phyloP scores from a whole-genome alignment of 1,140 invertebrate genomes.

The Oedothorax gibbosus region DNA sequence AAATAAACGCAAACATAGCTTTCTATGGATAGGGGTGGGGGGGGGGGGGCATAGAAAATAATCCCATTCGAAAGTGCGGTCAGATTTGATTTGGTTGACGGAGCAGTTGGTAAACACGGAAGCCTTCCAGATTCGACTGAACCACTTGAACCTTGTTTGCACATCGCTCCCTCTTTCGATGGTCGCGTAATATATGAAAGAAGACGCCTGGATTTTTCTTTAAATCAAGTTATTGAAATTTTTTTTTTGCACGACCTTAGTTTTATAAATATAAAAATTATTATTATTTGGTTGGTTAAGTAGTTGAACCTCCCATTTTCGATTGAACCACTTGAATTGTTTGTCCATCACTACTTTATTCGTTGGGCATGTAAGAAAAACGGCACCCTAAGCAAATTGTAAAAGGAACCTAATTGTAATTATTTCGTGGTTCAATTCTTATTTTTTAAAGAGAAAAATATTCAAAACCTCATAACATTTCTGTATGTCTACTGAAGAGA shows the following conservation, averaged over 20 bases:
- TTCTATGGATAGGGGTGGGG: neutral
- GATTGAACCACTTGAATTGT: too few species aligned
- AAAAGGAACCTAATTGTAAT: too few species aligned
- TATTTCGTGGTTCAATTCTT: too few species aligned
- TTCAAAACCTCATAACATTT: too few species aligned
- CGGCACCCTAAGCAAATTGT: too few species aligned
- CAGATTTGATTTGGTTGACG: slow-evolving; percentile 6
- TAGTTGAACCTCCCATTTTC: too few species aligned
- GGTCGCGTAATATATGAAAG: slow-evolving; percentile 20
- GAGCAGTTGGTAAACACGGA: slow-evolving; percentile 17
- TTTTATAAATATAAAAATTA: neutral
- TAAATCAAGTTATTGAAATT: neutral
- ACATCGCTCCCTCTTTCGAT: slow-evolving; percentile 3
- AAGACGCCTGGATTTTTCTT: too few species aligned
- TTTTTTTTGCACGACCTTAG: neutral
- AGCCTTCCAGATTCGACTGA: slow-evolving; percentile 15
- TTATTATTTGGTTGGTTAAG: neutral
- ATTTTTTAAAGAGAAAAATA: too few species aligned
- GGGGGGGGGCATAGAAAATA: neutral
- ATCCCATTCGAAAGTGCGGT: slow-evolving; percentile 26
- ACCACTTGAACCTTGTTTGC: slow-evolving; percentile 46
- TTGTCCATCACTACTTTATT: too few species aligned
- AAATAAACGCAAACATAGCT: neutral
- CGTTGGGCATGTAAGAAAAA: too few species aligned
- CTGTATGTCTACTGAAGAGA: too few species aligned